These are phyloP conservation scores for Umimayanthus chanpuru DNA, from an alignment of 92 coral and sea anemone species.

Conservation along the genomic window DNA sequence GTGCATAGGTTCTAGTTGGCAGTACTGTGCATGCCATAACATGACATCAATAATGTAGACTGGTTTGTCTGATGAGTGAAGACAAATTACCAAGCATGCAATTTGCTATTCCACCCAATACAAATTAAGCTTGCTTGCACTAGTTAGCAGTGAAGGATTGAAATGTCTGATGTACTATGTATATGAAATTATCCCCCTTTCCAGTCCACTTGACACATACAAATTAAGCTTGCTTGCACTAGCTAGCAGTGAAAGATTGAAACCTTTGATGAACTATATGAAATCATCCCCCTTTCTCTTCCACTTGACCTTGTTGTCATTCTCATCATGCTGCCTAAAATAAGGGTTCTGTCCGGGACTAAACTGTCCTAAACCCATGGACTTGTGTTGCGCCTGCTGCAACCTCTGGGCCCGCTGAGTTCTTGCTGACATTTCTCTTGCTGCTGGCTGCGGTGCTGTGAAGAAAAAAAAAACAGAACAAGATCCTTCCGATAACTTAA, in stretches of 20 bases:
- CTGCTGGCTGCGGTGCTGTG: conserved; percentile 79
- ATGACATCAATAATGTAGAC: too few species aligned
- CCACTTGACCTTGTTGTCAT: conserved; percentile 57
- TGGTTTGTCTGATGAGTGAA: too few species aligned
- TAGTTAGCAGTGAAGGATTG: background rate
- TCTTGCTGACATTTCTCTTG: conserved; percentile 88
- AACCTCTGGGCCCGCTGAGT: conserved; percentile 76
- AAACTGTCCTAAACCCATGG: conserved; percentile 81
- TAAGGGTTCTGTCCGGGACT: conserved; percentile 53
- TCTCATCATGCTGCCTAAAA: conserved; percentile 36
- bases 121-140: too few species aligned
- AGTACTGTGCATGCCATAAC: too few species aligned
- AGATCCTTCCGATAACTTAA: too few species aligned
- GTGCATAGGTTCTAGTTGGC: too few species aligned
- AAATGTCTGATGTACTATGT: background rate
- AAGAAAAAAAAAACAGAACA: background rate
- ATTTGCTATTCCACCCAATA: too few species aligned
- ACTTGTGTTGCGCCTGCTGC: conserved; percentile 78
- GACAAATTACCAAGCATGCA: too few species aligned
- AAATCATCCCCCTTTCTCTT: conserved; percentile 47
- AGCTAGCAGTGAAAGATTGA: background rate
- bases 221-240: background rate
- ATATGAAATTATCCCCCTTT: conserved; percentile 45
- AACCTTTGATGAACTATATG: background rate
- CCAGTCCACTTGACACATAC: conserved; percentile 49